Evolutionary conservation across 1,140 invertebrate species (phyloP), one percentile per base, ranked within the genome.

Genomic region (Hylaeus volcanicus): DNA sequence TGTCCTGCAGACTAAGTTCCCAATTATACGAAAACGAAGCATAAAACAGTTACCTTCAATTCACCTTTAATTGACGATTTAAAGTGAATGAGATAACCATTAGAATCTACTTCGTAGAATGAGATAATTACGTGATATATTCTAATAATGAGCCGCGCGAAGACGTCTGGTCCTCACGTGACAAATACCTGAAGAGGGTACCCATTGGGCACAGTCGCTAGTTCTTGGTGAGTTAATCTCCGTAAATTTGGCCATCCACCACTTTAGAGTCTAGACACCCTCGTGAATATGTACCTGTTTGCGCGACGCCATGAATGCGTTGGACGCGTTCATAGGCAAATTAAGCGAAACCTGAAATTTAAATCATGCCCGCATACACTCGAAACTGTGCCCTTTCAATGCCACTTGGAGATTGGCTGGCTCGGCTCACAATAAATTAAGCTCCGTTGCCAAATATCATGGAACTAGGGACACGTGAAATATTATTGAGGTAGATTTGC

Each of bases 151-250:
- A 73, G 41, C 3, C n/a, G n/a, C 53, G 74, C 70, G 63, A 77
- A 74, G 55, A 61, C 15, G 41, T 6, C 41, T 58, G 70, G 43
- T 71, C 39, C 45, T 56, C 48, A 26, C 45, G n/a, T 61, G 69
- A 81, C 71, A 39, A 66, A 26, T 63, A 48, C 39, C 37, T 61
- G 48, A 45, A 66, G 45, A 61, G 61, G 58, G 53, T 0, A 37
- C 41, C 70, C 15, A 41, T 68, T 45, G 43, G 58, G 37, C n/a
- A 56, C 60, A 71, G 15, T 53, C 37, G 37, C 5, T 70, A 61
- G 56, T 83, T 66, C 43, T 75, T 15, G 26, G 58, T 39, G 43
- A 72, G 63, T 81, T 61, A 81, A 85, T 77, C 78, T 65, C 39
- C 64, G 15, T 75, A 80, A 76, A 85, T 37, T 80, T 56, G 72